Percentiles rank a stretch among this genome's conserved stretches.
Conservation (phyloP, 2,113 vertebrate genomes). For the Ramphastos sulfuratus region DNA sequence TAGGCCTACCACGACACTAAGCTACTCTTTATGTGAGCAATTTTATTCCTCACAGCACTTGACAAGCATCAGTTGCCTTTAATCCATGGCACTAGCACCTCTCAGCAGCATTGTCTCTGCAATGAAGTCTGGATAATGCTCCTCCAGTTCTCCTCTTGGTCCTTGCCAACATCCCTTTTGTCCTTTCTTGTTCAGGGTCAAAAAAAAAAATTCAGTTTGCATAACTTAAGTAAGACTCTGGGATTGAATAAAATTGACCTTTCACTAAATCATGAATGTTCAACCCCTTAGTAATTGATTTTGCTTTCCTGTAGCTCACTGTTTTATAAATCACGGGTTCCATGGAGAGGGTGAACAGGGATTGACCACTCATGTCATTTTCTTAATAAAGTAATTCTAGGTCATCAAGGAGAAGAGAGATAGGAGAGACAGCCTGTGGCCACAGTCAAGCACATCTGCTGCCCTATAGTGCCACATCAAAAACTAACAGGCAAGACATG, state of each 20-base stretch:
- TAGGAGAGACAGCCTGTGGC: not conserved
- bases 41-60: not conserved
- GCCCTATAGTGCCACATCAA: not conserved
- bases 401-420: not conserved
- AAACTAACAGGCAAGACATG: not conserved
- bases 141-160: not conserved
- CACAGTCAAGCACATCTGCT: rapidly evolving
- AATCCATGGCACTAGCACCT: not conserved
- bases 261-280: not conserved
- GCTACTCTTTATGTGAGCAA: not conserved
- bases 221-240: not conserved
- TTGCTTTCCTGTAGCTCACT: not conserved
- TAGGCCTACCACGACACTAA: too few relatives aligned
- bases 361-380: not conserved
- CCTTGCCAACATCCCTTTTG: not conserved
- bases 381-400: not conserved
- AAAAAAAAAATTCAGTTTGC: not conserved
- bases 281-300: not conserved
- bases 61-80: not conserved
- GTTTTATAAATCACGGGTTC: not conserved
- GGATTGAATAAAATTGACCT: not conserved
- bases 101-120: not conserved
- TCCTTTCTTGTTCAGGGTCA: not conserved
- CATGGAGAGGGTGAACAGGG: not conserved
- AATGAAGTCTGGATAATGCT: not conserved